Evolutionary conservation across 2,888 invertebrate genomes (phyloP), one percentile per base, ranked within the genome.

Genomic region (Pammene fasciana): DNA sequence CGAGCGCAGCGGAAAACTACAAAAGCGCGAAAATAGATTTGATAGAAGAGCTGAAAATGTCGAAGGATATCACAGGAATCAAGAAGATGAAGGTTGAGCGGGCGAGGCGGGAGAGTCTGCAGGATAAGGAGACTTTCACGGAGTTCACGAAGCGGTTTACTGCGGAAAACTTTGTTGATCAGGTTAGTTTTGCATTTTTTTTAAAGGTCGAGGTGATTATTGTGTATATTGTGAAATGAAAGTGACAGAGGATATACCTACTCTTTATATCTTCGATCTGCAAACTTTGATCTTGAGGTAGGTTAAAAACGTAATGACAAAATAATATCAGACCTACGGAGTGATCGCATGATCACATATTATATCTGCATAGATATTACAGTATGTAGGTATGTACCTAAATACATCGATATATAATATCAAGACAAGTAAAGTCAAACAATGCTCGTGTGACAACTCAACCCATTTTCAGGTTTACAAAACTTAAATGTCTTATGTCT

Each of bases 61-160:
- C 97, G 55, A 97, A 96, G 86, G 97, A 98, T 84, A 97, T 98
- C 73, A 96, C 97, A 0, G 98, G 98, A n/a, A 97, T 98, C 66
- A 97, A 96, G 87, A 98, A 98, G 87, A 89, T 98, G 94, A 98
- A 98, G 86, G 97, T 97, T 75, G 97, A 98, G 87, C 94, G 97
- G 75, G 96, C 97, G 34, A 96, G 97, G 82, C 94, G 96, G 74
- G 97, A 97, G 85, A 96, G 96, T 80, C 94, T 95, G 61, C 95
- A 95, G 79, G 97, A 97, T 76, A 96, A 97, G 86, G 96, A 96
- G 84, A 94, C 97, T 71, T 96, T 96, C 83, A 95, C 96, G 75
- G 97, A 97, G 88, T 96, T 98, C 81, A 95, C 95, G 0, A 96
- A 96, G 83, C 95, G 97, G 75, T 97, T 97, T 85, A 96, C 96